These are phyloP conservation scores for Antheraea pernyi DNA, from an alignment of 1,140 invertebrate genomes.

Conservation along the genomic window DNA sequence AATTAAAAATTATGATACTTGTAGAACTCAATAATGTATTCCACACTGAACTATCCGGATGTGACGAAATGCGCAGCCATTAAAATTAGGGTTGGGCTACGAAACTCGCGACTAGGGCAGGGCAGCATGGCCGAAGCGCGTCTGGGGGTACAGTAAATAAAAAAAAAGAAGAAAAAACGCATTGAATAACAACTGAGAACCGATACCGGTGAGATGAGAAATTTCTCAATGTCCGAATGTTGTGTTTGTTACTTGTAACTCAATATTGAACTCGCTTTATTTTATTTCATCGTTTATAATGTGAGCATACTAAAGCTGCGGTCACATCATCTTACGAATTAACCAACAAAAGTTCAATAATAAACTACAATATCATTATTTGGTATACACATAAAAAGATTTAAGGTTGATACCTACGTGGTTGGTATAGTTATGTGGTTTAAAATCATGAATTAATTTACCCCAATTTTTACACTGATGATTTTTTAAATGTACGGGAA, in stretches of 20 bases:
- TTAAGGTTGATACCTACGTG: too few relatives aligned
- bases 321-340: neutral
- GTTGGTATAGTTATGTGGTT: too few relatives aligned
- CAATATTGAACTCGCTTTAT: constrained; percentile 53
- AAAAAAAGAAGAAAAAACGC: constrained; percentile 64
- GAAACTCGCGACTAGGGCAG: constrained; percentile 63
- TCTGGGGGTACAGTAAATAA: constrained; percentile 37
- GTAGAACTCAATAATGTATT: constrained; percentile 19
- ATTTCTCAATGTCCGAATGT: constrained; percentile 65
- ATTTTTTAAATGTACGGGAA: neutral
- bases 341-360: too few relatives aligned
- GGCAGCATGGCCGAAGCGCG: constrained; percentile 64
- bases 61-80: constrained; percentile 67
- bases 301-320: neutral
- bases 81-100: constrained; percentile 78
- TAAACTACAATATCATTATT: too few relatives aligned
- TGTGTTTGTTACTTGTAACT: constrained; percentile 65
- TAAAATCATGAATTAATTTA: neutral
- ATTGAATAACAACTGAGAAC: constrained; percentile 60
- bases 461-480: neutral
- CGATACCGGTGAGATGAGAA: constrained; percentile 70
- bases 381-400: too few relatives aligned
- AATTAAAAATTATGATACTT: neutral
- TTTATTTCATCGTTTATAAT: constrained; percentile 36
- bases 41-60: constrained; percentile 64